phyloP scores from a whole-genome alignment of 2,888 invertebrate species.

The Cantharis rufa region DNA sequence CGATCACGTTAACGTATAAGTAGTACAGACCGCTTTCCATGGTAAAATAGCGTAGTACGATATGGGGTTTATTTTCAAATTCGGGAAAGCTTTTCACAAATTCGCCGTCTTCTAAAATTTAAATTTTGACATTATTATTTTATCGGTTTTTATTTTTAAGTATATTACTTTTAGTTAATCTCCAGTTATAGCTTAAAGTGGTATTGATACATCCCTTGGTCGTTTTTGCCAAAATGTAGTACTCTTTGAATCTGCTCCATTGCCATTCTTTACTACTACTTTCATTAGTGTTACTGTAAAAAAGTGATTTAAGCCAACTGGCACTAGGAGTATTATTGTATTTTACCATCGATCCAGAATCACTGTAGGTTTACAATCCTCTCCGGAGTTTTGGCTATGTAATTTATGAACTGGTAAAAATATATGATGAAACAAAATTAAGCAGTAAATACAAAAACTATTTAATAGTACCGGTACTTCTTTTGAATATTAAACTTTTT shows the following conservation, averaged over 20 bases:
- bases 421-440: neutral
- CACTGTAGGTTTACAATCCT: neutral
- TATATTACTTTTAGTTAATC: neutral
- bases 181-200: neutral
- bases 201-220: neutral
- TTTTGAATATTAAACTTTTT: neutral
- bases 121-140: neutral
- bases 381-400: neutral
- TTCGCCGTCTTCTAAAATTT: neutral
- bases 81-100: neutral
- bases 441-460: too few species aligned
- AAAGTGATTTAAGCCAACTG: neutral
- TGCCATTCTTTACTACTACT: conserved; percentile 12
- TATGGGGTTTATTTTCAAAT: conserved; percentile 8
- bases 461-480: neutral
- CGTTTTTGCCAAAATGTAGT: neutral
- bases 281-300: conserved; percentile 11
- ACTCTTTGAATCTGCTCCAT: conserved; percentile 7
- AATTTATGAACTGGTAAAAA: neutral
- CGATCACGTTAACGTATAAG: conserved; percentile 3
- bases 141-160: neutral
- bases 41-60: conserved; percentile 4
- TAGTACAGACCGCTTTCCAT: conserved; percentile 6
- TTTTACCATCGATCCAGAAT: neutral
- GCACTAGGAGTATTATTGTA: too few species aligned